Conservation (phyloP, 2,113 vertebrate species). For the Trematocara unimaculatum region DNA sequence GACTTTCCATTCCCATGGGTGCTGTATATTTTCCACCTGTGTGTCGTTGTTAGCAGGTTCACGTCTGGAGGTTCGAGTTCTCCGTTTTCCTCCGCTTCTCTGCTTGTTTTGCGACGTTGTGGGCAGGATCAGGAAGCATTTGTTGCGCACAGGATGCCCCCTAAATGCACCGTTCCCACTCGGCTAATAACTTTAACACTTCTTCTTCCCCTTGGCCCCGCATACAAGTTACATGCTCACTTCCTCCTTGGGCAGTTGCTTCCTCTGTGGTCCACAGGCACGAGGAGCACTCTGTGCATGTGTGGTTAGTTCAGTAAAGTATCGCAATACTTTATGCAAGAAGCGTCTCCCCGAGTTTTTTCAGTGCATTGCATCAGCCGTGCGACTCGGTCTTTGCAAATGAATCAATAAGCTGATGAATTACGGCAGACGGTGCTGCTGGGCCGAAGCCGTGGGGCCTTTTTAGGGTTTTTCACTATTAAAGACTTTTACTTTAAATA, state of each 20-base stretch:
- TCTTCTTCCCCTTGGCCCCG: conserved; percentile 46
- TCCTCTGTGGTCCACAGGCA: conserved; percentile 35
- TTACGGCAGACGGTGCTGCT: background rate
- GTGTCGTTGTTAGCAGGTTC: background rate
- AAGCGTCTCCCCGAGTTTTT: background rate
- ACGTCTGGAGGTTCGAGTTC: background rate
- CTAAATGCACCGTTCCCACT: conserved; percentile 51
- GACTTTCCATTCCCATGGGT: conserved; percentile 17
- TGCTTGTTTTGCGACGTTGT: conserved; percentile 24
- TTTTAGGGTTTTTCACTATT: background rate
- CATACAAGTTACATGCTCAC: conserved; percentile 37
- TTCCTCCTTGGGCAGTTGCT: conserved; percentile 45
- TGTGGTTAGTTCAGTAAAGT: background rate
- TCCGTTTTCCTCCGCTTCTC: background rate
- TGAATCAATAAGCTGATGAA: background rate
- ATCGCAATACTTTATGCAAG: background rate
- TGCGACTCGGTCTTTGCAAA: background rate
- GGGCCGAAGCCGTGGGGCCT: background rate
- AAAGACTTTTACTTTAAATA: background rate
- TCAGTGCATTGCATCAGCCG: background rate
- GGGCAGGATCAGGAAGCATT: conserved; percentile 61
- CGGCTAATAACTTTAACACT: conserved; percentile 73
- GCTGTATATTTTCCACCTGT: conserved; percentile 31
- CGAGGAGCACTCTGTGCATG: background rate
- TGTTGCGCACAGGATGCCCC: conserved; percentile 63